Percentiles rank a stretch among this genome's conserved stretches.
These are phyloP conservation scores for Chiloscyllium punctatum DNA, from an alignment of 2,797 vertebrate genomes.

Conservation along the genomic window DNA sequence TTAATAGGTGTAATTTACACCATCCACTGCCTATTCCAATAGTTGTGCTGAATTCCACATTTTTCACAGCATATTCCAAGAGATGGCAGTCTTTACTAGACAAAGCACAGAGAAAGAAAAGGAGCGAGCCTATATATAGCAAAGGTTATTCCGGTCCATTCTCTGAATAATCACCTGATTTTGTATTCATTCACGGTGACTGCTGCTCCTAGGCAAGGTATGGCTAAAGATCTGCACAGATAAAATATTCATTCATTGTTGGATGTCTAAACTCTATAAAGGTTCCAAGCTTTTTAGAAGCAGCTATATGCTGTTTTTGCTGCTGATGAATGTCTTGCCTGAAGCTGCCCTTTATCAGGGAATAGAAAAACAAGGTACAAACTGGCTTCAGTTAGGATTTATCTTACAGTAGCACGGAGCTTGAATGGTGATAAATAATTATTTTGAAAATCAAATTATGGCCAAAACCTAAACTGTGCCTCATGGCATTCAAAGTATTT, in stretches of 20 bases:
- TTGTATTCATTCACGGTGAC: constrained; percentile 23
- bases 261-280: neutral
- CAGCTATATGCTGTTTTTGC: neutral
- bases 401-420: neutral
- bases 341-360: neutral
- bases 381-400: neutral
- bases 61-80: neutral
- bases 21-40: neutral
- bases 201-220: constrained; percentile 19
- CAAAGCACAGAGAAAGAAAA: neutral
- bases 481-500: neutral
- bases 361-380: neutral
- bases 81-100: constrained; percentile 19
- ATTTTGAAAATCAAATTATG: neutral
- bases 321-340: constrained; percentile 9
- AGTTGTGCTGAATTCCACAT: neutral
- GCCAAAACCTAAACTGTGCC: neutral
- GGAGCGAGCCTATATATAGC: neutral
- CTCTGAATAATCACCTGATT: constrained; percentile 24
- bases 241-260: constrained; percentile 28
- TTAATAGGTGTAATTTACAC: neutral
- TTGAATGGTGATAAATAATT: neutral
- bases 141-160: neutral
- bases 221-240: neutral
- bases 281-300: neutral